A percentile compares a stretch with the other conserved stretches of the same genome.
Evolutionary conservation across 92 coral and sea anemone genomes (phyloP).

Genomic region (Hydrozoanthus gracilis): DNA sequence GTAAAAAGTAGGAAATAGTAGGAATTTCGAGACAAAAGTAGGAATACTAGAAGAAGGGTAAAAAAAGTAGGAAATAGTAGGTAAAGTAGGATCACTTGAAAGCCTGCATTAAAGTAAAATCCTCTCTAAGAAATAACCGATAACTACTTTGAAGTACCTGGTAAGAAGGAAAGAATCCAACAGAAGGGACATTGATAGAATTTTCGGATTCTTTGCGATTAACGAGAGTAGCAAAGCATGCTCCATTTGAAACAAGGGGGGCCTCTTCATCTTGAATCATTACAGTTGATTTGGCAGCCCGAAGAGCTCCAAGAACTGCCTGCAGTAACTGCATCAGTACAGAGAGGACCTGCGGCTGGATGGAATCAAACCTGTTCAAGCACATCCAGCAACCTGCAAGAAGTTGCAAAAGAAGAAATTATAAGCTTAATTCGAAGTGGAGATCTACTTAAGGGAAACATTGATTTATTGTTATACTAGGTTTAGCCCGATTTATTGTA

Average conservation of each 20-base stretch:
- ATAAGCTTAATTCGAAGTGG: too few species aligned
- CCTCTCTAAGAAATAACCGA: too few species aligned
- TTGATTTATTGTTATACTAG: too few species aligned
- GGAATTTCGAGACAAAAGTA: too few species aligned
- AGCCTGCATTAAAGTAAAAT: too few species aligned
- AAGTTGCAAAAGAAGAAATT: neutral
- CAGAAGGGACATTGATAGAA: constrained; percentile 47
- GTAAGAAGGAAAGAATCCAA: constrained; percentile 82
- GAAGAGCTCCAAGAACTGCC: constrained; percentile 80
- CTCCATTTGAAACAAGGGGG: constrained; percentile 74
- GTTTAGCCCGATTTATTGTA: too few species aligned
- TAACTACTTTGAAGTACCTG: too few species aligned
- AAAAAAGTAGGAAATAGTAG: too few species aligned
- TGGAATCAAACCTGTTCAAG: constrained; percentile 79
- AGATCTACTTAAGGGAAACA: too few species aligned
- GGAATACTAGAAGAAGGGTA: too few species aligned
- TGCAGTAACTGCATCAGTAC: constrained; percentile 80
- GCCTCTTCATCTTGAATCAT: constrained; percentile 91
- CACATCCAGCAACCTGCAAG: constrained; percentile 93
- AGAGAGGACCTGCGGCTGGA: constrained; percentile 81
- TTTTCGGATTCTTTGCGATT: constrained; percentile 22
- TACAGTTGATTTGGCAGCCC: constrained; percentile 76
- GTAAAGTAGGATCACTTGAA: too few species aligned
- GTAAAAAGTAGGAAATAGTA: too few species aligned
- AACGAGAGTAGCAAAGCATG: constrained; percentile 90